phyloP scores from a whole-genome alignment of 2,888 invertebrate species.

The Diarsia brunnea region DNA sequence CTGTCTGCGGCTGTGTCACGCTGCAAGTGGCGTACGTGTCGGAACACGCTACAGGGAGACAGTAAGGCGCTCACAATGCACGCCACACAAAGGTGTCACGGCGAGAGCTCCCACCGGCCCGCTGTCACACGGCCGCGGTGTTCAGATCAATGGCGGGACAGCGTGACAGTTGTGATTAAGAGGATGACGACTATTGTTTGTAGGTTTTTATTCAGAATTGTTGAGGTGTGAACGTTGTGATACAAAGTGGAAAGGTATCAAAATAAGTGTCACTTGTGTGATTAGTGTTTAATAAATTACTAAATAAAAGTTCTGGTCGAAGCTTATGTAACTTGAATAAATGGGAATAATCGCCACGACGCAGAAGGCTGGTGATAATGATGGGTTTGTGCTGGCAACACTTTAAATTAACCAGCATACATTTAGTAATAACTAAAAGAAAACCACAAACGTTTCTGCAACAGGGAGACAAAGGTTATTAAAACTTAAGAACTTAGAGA shows the following conservation, averaged over 20 bases:
- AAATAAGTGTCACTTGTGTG: not conserved
- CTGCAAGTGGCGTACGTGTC: slow-evolving; percentile 28
- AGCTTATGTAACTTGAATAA: not conserved
- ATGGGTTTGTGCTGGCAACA: not conserved
- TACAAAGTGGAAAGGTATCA: not conserved
- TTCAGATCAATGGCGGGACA: slow-evolving; percentile 13
- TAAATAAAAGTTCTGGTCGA: not conserved
- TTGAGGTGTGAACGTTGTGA: not conserved
- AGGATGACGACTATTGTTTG: slow-evolving; percentile 4
- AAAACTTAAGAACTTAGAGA: not conserved
- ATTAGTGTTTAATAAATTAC: not conserved
- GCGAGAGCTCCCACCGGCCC: slow-evolving; percentile 9
- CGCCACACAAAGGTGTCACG: slow-evolving; percentile 45
- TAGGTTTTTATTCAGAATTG: not conserved
- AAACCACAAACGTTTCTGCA: not conserved
- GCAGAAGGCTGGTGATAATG: not conserved
- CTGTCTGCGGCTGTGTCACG: slow-evolving; percentile 4
- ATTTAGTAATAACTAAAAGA: not conserved
- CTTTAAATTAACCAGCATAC: not conserved
- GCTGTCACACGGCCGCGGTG: slow-evolving; percentile 10
- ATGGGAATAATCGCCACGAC: not conserved
- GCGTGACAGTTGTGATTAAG: slow-evolving; percentile 13
- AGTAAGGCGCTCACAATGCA: slow-evolving; percentile 34
- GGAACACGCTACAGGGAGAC: slow-evolving; percentile 33
- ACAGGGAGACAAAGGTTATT: not conserved